phyloP scores from a whole-genome alignment of 2,113 vertebrate genomes.

The Daphoenositta chrysoptera region DNA sequence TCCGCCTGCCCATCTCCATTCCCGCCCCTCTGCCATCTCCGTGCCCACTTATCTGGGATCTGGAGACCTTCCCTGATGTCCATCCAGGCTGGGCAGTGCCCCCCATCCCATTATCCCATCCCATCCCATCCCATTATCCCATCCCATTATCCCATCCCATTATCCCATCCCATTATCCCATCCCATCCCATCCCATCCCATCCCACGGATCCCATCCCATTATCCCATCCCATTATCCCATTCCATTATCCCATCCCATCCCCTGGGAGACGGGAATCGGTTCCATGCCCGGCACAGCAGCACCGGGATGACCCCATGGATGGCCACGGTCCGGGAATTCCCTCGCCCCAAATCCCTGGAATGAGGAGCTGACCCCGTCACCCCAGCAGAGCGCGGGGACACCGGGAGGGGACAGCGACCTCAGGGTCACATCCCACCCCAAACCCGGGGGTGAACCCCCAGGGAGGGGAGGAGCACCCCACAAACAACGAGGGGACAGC shows the following conservation, averaged over 20 bases:
- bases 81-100: neutral
- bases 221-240: no score
- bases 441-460: neutral
- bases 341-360: neutral
- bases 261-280: neutral
- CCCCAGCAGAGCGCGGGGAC: neutral
- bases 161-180: neutral
- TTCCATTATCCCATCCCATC: no score
- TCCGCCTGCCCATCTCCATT: no score
- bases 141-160: neutral
- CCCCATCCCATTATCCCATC: neutral
- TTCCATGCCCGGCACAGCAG: neutral
- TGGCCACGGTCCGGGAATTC: neutral
- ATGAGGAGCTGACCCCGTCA: neutral
- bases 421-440: neutral
- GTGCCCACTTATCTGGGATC: neutral
- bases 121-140: neutral
- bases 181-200: neutral
- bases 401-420: neutral
- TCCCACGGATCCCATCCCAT: no score
- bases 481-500: neutral
- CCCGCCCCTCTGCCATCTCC: neutral
- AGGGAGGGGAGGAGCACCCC: neutral
- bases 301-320: neutral
- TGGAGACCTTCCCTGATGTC: neutral